Evolutionary conservation across 1,140 invertebrate genomes (phyloP).

Genomic region (Littorina saxatilis): DNA sequence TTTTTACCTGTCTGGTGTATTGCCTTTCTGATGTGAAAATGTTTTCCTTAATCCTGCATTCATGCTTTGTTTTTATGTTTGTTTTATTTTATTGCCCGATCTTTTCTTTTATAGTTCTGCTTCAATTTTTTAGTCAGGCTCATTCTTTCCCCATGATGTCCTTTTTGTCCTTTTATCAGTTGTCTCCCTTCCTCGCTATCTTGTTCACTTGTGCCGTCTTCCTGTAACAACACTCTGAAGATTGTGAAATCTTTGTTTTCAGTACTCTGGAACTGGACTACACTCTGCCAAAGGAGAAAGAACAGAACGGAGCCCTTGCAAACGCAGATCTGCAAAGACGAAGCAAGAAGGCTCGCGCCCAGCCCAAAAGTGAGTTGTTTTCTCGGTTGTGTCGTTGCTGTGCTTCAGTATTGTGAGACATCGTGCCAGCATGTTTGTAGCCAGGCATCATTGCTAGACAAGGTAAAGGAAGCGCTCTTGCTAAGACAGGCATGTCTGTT

Average conservation of each 20-base stretch:
- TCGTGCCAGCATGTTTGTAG: too few species aligned
- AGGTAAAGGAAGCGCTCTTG: too few species aligned
- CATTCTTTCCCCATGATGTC: not conserved
- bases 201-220: too few species aligned
- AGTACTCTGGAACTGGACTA: slow-evolving; percentile 65
- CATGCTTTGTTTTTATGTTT: not conserved
- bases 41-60: too few species aligned
- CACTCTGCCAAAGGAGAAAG: slow-evolving; percentile 51
- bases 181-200: slow-evolving; percentile 8
- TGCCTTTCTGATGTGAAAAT: too few species aligned
- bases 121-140: not conserved
- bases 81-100: not conserved
- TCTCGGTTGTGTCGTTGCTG: not conserved
- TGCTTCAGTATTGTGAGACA: not conserved
- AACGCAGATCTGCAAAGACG: slow-evolving; percentile 24
- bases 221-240: not conserved
- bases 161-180: not conserved
- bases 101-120: not conserved
- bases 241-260: slow-evolving; percentile 31
- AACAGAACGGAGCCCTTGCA: slow-evolving; percentile 26
- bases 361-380: slow-evolving; percentile 17
- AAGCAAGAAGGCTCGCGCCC: slow-evolving; percentile 41
- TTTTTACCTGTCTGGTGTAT: too few species aligned
- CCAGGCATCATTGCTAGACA: too few species aligned
- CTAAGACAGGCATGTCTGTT: too few species aligned